Evolutionary conservation across 2,888 invertebrate species (phyloP), one percentile per base, ranked within the genome.

Genomic region (Drosophila birchii): DNA sequence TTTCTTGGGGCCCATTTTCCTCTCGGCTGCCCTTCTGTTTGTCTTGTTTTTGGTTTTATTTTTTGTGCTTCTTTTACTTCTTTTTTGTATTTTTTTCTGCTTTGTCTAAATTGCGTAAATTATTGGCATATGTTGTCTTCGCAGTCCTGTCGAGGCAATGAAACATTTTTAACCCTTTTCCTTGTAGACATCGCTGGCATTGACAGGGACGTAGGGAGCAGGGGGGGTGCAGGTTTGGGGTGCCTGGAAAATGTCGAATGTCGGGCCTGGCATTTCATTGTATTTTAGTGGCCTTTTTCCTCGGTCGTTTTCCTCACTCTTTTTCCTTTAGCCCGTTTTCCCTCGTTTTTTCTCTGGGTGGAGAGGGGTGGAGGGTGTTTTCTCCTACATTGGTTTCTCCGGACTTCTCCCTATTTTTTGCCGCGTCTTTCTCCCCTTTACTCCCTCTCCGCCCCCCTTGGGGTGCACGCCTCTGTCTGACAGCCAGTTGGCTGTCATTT

Each of bases 151-250:
- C 67, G 55, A 74, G 66, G 84, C 84, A 84, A 88, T 88, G 84
- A 88, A 88, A 84, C 88, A 84, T 89, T 86, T 55, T 88, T 86
- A 88, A 86, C 89, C 85, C 89, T 87, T 89, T 86, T 83, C 73
- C 64, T 66, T 63, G 69, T 62, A 73, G 79, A 80, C 81, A 79
- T 79, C 75, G 88, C 83, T 80, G 86, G 74, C 77, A 86, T 79
- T 88, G 88, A 86, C 84, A 84, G 83, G 16, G 20, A 32, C 39
- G 39, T 39, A 36, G 60, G 18, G 23, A n/a, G 45, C 29, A n/a
- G 16, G 44, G 23, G 16, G 44, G 5, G 5, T 8, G 51, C 18
- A 36, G 32, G 8, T 4, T 18, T 2, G 18, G 23, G 20, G 20
- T 6, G 29, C 47, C 3, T 18, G 14, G 45, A 39, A 34, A 56